Evolutionary conservation across 2,113 vertebrate species (phyloP).

Genomic region (Hemibagrus wyckioides): DNA sequence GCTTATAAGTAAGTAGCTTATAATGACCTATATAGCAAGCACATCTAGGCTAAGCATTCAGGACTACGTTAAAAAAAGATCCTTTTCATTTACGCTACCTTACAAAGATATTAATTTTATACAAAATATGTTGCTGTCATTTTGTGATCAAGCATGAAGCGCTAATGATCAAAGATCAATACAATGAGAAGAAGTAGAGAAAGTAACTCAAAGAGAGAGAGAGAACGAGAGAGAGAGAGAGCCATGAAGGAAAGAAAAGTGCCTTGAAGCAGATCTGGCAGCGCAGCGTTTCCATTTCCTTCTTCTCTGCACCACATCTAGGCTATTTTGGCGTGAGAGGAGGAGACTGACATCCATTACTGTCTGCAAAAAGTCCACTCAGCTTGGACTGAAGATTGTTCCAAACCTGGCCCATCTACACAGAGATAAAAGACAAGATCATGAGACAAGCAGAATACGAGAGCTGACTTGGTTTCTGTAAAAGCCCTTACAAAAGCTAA

Average conservation of each 20-base stretch:
- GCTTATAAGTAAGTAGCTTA: constrained; percentile 6
- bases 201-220: not conserved
- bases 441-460: not conserved
- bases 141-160: not conserved
- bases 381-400: constrained; percentile 90
- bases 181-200: not conserved
- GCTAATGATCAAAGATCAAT: not conserved
- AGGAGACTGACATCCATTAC: constrained; percentile 69
- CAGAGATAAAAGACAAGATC: constrained; percentile 30
- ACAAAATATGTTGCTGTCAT: not conserved
- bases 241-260: not conserved
- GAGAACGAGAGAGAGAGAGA: not conserved
- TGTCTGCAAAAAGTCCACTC: constrained; percentile 82
- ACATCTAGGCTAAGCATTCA: too few relatives aligned
- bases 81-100: not conserved
- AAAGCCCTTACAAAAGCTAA: not conserved
- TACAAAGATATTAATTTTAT: not conserved
- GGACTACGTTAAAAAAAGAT: too few relatives aligned
- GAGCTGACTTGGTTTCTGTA: not conserved
- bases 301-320: constrained; percentile 7
- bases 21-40: not conserved
- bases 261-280: not conserved
- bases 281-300: not conserved
- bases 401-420: constrained; percentile 96
- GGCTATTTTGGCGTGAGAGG: constrained; percentile 69